A percentile compares a stretch with the other conserved stretches of the same genome.
Evolutionary conservation across 2,888 invertebrate genomes (phyloP).

Genomic region (Aromia moschata): DNA sequence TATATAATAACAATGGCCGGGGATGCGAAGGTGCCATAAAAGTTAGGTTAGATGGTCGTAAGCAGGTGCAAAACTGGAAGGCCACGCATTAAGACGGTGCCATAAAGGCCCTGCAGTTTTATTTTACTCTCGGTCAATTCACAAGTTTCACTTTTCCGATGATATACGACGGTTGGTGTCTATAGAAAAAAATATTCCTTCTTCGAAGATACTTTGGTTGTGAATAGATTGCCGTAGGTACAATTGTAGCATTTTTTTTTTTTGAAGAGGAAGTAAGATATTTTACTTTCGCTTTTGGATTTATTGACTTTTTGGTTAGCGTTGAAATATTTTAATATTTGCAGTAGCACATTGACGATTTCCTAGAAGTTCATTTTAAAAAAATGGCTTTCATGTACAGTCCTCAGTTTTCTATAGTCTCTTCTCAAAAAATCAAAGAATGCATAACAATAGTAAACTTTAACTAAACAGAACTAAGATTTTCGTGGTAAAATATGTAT

Average conservation of each 20-base stretch:
- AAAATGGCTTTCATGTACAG: too few relatives aligned
- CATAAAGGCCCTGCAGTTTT: constrained; percentile 40
- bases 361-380: too few relatives aligned
- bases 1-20: constrained; percentile 42
- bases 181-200: constrained; percentile 29
- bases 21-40: constrained; percentile 46
- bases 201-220: neutral
- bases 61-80: constrained; percentile 55
- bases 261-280: neutral
- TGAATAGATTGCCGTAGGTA: neutral
- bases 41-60: constrained; percentile 51
- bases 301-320: neutral
- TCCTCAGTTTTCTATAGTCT: too few relatives aligned
- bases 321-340: too few relatives aligned
- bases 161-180: neutral
- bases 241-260: too few relatives aligned
- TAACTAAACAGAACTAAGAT: too few relatives aligned
- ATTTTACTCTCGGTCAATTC: constrained; percentile 46
- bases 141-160: constrained; percentile 41
- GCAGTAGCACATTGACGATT: too few relatives aligned
- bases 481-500: too few relatives aligned
- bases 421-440: too few relatives aligned
- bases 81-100: constrained; percentile 4
- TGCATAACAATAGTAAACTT: too few relatives aligned
- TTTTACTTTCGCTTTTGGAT: neutral